Base-by-base conservation (phyloP, 2,888 invertebrate species). In the Myathropa florea region DNA sequence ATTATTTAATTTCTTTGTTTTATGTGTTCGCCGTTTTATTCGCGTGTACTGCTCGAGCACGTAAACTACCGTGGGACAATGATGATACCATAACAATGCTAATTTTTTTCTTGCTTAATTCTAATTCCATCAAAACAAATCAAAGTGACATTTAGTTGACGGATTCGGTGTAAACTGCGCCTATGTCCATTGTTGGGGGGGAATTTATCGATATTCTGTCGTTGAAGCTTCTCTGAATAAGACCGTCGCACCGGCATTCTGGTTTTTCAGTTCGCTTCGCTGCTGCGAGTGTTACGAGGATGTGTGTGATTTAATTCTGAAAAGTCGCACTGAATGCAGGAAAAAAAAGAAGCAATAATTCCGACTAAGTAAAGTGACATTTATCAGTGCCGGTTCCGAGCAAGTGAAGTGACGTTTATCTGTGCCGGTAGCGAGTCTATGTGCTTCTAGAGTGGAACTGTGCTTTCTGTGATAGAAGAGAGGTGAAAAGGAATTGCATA, bases 21-120 rank as follows among this genome's bases (percentile, higher is more conserved):
- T 60, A 28, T 60, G 60, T 7, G 26, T 14, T 23, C 71, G 28
- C 30, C 3, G 9, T 64, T 64, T 28, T 57, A 7, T 71, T 46
- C 18, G 46, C 46, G 46, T 46, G 46, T 46, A 46, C 18, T 64
- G 36, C 36, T 33, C 12, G 63, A 53, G 57, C 61, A 65, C 71
- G 78, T 71, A 64, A 68, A 28, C n/a, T 23, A 18, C 23, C 46
- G 28, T 59, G 71, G 33, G 57, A 70, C 61, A 77, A 36, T 59
- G 21, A 23, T 26, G 77, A 78, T 68, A 28, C 77, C 68, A 77
- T 77, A 77, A 10, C 53, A 78, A 70, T 70, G 61, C 46, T 23
- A 21, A 46, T 46, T 46, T 46, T 18, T 46, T 46, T 46, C 46
- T 46, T 18, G 46, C 18, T 18, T 18, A 46, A 46, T 30, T 57